These are phyloP conservation scores for Erythrocercus mccallii DNA, from an alignment of 2,113 vertebrate species.

Conservation along the genomic window DNA sequence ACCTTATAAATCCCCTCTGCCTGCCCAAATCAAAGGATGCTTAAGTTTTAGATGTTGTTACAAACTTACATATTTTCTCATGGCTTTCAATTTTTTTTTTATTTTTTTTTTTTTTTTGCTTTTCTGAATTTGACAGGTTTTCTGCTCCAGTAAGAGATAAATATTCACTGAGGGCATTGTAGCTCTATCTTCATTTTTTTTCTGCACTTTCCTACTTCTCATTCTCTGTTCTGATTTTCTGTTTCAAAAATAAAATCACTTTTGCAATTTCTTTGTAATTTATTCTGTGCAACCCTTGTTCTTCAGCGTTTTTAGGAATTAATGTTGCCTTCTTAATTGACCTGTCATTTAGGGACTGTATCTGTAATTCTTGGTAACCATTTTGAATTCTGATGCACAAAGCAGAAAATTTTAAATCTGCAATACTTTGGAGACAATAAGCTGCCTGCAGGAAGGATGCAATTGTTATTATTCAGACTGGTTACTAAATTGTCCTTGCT, in stretches of 20 bases:
- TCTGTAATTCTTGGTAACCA: not conserved
- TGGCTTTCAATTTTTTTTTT: not conserved
- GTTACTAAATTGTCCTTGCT: not conserved
- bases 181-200: not conserved
- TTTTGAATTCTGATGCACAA: not conserved
- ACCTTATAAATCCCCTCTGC: not conserved
- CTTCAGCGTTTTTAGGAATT: not conserved
- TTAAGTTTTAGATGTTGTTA: not conserved
- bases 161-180: not conserved
- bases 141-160: not conserved
- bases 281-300: not conserved
- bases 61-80: not conserved
- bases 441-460: not conserved
- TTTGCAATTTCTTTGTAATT: not conserved
- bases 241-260: not conserved
- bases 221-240: not conserved
- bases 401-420: not conserved
- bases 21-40: not conserved
- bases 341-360: not conserved
- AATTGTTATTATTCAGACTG: not conserved
- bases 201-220: not conserved
- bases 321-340: not conserved
- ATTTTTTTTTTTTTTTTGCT: not conserved
- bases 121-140: not conserved
- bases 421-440: not conserved